Evolutionary conservation across 2,113 vertebrate species (phyloP), one percentile per base, ranked within the genome.

Genomic region (Clarias magur): DNA sequence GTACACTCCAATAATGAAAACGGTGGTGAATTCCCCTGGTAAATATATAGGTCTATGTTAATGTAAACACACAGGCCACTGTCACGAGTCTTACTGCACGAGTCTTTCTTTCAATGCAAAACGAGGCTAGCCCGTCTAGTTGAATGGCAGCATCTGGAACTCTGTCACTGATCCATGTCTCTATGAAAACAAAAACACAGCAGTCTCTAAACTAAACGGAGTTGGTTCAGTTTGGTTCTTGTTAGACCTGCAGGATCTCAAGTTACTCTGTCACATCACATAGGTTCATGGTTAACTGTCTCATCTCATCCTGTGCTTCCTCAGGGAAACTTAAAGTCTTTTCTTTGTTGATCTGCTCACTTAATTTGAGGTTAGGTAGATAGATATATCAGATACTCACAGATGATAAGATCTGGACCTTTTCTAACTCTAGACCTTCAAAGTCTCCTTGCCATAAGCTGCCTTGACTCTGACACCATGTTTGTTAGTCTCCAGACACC

Each of bases 221-320:
- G 42, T 81, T 87, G 76, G 34, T 72, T 85, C 21, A 16, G 42
- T 15, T 16, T 3, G 9, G 23, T 30, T 68, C 48, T 42, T 27
- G 34, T 21, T 83, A 56, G 9, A 13, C 53, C 12, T 78, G 67
- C 38, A 80, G 67, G 42, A 81, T 34, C 53, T 73, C 54, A 56
- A 54, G 89, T 78, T 57, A 80, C 73, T 91, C 88, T 88, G 90
- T 90, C 89, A 90, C 80, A 88, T 91, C 91, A 89, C 70, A 85
- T 87, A 62, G 13, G 81, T 82, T 90, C 87, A 90, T 86, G 80
- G 90, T 92, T 88, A 91, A 90, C 73, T 48, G 59, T 85, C 80
- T 82, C 91, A 90, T 88, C 34, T 38, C 34, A 86, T 88, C 76
- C 42, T 56, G 17, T 59, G 80, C 86, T 92, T 88, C 91, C 87